These are phyloP conservation scores for Hydrocynus forskahlii DNA, from an alignment of 2,797 vertebrate genomes.

Conservation along the genomic window DNA sequence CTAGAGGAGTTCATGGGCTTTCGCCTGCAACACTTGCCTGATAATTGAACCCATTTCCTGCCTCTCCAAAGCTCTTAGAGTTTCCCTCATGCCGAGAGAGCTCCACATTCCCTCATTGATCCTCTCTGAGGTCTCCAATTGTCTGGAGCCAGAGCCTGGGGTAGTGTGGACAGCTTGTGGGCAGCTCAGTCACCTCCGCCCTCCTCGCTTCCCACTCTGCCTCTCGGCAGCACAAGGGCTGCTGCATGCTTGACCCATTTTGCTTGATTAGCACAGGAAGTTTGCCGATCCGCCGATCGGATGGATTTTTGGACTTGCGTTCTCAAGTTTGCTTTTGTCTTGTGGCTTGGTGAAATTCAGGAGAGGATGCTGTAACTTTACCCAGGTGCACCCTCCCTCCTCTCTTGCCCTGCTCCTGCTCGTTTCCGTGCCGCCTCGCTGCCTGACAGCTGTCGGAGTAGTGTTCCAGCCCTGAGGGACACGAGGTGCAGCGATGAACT, in stretches of 20 bases:
- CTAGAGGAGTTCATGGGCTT: slow-evolving; percentile 56
- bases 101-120: slow-evolving; percentile 56
- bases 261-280: slow-evolving; percentile 37
- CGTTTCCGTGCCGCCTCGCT: slow-evolving; percentile 60
- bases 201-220: slow-evolving; percentile 50
- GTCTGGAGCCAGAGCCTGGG: slow-evolving; percentile 56
- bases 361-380: slow-evolving; percentile 86
- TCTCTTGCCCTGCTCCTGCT: slow-evolving; percentile 73
- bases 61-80: slow-evolving; percentile 56
- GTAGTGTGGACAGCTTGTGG: slow-evolving; percentile 45
- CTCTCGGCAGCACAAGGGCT: slow-evolving; percentile 45
- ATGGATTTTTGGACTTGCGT: slow-evolving; percentile 48
- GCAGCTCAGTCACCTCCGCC: slow-evolving; percentile 56
- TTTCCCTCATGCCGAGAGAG: slow-evolving; percentile 52
- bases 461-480: slow-evolving; percentile 53
- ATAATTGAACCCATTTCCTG: slow-evolving; percentile 61
- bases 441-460: slow-evolving; percentile 51
- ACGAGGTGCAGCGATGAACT: slow-evolving; percentile 92
- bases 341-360: slow-evolving; percentile 52
- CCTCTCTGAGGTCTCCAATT: slow-evolving; percentile 55
- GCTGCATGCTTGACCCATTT: slow-evolving; percentile 43
- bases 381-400: slow-evolving; percentile 74
- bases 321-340: slow-evolving; percentile 25
- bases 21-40: slow-evolving; percentile 56
- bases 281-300: slow-evolving; percentile 13